A percentile compares a stretch with the other conserved stretches of the same genome.
Evolutionary conservation across 2,888 invertebrate genomes (phyloP).

Genomic region (Eupithecia exiguata): DNA sequence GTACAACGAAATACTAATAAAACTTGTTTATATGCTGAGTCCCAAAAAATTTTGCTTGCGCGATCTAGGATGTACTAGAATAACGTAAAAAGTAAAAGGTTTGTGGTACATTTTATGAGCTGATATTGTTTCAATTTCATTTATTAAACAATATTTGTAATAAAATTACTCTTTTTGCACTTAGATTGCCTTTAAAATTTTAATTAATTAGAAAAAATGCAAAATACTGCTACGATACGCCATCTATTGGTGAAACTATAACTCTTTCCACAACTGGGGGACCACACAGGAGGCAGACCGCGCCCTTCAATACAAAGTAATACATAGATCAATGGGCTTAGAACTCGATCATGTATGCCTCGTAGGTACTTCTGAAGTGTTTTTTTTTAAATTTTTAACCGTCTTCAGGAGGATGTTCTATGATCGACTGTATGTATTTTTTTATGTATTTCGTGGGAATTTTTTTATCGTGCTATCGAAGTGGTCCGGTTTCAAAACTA

Average conservation of each 20-base stretch:
- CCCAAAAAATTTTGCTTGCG: neutral
- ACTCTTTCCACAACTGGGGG: neutral
- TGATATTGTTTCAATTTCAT: neutral
- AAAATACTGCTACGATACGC: neutral
- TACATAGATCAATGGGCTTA: too few relatives aligned
- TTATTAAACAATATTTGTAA: neutral
- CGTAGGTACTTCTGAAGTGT: too few relatives aligned
- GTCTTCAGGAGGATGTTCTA: too few relatives aligned
- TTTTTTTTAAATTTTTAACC: too few relatives aligned
- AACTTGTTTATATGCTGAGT: neutral
- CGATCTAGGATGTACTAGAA: neutral
- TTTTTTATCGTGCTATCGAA: too few relatives aligned
- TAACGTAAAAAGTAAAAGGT: neutral
- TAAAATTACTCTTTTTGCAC: conserved; percentile 4
- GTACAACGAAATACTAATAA: neutral
- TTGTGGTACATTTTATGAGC: neutral
- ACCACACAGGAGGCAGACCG: neutral
- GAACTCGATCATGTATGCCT: too few relatives aligned
- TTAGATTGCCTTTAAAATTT: neutral
- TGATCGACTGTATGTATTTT: too few relatives aligned
- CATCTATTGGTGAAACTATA: neutral
- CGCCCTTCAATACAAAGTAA: too few relatives aligned
- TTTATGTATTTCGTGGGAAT: too few relatives aligned
- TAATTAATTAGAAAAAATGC: neutral
- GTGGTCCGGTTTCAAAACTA: too few relatives aligned